Percentiles rank a stretch among this genome's conserved stretches.
phyloP scores from a whole-genome alignment of 2,113 vertebrate species.

The Spheniscus mendiculus region DNA sequence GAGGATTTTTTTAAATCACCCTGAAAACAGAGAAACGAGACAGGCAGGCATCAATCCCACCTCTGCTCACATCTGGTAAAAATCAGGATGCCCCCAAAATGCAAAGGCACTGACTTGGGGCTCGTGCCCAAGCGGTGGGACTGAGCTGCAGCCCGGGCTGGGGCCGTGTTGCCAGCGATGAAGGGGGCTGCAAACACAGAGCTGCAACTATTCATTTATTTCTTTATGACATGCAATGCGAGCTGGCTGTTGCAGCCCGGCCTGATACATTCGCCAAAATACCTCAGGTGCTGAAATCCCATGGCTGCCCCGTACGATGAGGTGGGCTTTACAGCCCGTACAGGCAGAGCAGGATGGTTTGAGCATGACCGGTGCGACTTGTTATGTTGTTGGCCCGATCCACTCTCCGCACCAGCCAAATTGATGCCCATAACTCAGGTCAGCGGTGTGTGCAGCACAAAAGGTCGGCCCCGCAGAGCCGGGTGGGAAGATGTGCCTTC shows the following conservation, averaged over 20 bases:
- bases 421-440: neutral
- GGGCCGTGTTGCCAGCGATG: neutral
- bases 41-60: neutral
- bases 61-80: neutral
- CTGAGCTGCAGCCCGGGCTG: neutral
- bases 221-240: neutral
- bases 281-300: neutral
- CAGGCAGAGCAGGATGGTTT: neutral
- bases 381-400: neutral
- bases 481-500: neutral
- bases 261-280: neutral
- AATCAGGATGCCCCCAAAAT: neutral
- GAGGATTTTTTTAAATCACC: neutral
- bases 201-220: rapidly evolving
- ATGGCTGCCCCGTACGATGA: rapidly evolving
- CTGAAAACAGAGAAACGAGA: neutral
- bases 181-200: neutral
- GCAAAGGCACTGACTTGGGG: neutral
- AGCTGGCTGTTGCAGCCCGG: neutral
- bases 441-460: rapidly evolving
- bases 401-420: neutral
- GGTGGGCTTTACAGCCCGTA: neutral
- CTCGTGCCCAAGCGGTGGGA: rapidly evolving
- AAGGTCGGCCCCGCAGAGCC: neutral
- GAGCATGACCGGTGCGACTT: neutral